Evolutionary conservation across 2,888 invertebrate genomes (phyloP).

Genomic region (Palloptera scutellata): DNA sequence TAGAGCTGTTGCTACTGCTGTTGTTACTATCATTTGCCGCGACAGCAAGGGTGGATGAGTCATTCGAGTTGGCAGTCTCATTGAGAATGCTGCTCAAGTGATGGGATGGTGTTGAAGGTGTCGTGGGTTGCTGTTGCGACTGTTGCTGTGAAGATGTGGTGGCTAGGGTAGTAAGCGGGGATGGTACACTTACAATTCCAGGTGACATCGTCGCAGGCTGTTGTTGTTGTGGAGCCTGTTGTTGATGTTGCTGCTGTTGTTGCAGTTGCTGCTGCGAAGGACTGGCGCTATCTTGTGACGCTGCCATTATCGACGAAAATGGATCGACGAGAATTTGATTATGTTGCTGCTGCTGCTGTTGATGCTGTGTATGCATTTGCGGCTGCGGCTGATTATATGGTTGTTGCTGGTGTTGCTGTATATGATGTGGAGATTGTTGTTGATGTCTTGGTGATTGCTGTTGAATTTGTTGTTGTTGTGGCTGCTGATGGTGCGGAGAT

Average conservation of each 20-base stretch:
- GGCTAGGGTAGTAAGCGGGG: slow-evolving; percentile 34
- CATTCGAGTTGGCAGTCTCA: slow-evolving; percentile 62
- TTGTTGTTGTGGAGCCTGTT: slow-evolving; percentile 38
- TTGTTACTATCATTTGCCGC: slow-evolving; percentile 62
- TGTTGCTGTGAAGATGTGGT: slow-evolving; percentile 30
- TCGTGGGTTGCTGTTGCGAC: slow-evolving; percentile 47
- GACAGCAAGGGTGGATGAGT: slow-evolving; percentile 61
- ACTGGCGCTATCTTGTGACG: slow-evolving; percentile 45
- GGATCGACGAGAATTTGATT: slow-evolving; percentile 46
- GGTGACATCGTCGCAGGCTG: slow-evolving; percentile 47
- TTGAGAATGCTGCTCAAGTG: slow-evolving; percentile 57
- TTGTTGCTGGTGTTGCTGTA: slow-evolving; percentile 32
- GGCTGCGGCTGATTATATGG: slow-evolving; percentile 29
- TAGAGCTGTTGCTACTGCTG: slow-evolving; percentile 62
- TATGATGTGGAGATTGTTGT: slow-evolving; percentile 45
- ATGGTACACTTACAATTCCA: slow-evolving; percentile 43
- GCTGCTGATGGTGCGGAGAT: slow-evolving; percentile 18
- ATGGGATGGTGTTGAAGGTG: slow-evolving; percentile 51
- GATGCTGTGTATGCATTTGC: slow-evolving; percentile 32
- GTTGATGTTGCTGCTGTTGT: slow-evolving; percentile 26
- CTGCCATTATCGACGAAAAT: slow-evolving; percentile 38
- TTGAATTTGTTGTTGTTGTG: slow-evolving; percentile 31
- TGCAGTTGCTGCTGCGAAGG: slow-evolving; percentile 23
- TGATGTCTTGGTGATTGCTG: slow-evolving; percentile 45
- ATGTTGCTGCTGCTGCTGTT: slow-evolving; percentile 41